phyloP scores from a whole-genome alignment of 2,113 vertebrate genomes.

The Xyliphius kryptos region DNA sequence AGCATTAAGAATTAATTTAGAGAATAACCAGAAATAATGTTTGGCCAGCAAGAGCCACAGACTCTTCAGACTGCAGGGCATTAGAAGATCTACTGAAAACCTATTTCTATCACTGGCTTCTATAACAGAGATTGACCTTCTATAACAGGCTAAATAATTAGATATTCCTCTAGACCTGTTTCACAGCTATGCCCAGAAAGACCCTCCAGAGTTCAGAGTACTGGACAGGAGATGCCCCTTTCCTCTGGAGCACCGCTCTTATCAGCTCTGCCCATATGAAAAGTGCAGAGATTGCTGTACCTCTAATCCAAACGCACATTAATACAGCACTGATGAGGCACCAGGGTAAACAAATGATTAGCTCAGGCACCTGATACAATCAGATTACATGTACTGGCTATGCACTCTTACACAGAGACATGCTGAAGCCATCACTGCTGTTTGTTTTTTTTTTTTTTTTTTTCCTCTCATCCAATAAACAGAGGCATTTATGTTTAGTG shows the following conservation, averaged over 20 bases:
- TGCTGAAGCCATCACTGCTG: background rate
- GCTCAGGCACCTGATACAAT: background rate
- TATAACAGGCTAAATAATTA: slow-evolving; percentile 35
- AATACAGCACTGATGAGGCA: slow-evolving; percentile 4
- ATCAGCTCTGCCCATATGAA: slow-evolving; percentile 30
- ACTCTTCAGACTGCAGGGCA: slow-evolving; percentile 28
- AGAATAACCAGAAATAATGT: background rate
- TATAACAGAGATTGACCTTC: slow-evolving; percentile 33
- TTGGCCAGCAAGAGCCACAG: background rate
- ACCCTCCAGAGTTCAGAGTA: slow-evolving; percentile 27
- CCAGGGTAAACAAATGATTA: background rate
- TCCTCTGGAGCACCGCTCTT: slow-evolving; percentile 29
- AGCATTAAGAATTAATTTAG: background rate
- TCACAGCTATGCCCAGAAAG: slow-evolving; percentile 3
- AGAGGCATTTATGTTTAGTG: background rate
- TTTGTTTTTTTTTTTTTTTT: too few relatives aligned
- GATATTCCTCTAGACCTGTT: slow-evolving; percentile 23
- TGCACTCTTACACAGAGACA: background rate
- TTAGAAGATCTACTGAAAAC: slow-evolving; percentile 34
- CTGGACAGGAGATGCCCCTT: slow-evolving; percentile 1
- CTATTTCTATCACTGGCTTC: slow-evolving; percentile 33
- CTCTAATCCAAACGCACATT: background rate
- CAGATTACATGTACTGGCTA: background rate
- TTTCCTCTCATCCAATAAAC: background rate
- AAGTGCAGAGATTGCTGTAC: slow-evolving; percentile 7